phyloP scores from a whole-genome alignment of 2,888 invertebrate species.

The Microchrysa polita region DNA sequence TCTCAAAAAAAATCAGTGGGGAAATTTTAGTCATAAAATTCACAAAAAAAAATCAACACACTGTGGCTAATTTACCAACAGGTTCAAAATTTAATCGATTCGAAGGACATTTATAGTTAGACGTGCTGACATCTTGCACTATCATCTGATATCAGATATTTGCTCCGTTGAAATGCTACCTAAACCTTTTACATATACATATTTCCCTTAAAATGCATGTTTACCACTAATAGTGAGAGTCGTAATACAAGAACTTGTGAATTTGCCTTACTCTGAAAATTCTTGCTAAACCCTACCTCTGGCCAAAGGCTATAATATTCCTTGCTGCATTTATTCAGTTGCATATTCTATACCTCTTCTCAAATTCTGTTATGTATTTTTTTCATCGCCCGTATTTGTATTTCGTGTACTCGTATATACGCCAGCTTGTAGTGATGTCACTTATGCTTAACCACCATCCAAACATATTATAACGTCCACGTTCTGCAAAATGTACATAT shows the following conservation, averaged over 20 bases:
- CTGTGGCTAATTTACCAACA: too few species aligned
- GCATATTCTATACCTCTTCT: too few species aligned
- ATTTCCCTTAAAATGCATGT: slow-evolving; percentile 24
- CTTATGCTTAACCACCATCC: background rate
- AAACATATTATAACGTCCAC: background rate
- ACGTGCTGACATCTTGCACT: too few species aligned
- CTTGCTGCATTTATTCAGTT: background rate
- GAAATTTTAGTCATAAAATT: too few species aligned
- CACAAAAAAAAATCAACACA: too few species aligned
- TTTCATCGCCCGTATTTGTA: slow-evolving; percentile 23
- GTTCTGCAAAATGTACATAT: too few species aligned
- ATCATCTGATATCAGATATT: too few species aligned
- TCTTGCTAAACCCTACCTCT: slow-evolving; percentile 6
- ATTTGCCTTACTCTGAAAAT: slow-evolving; percentile 19
- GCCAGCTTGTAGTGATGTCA: slow-evolving; percentile 1
- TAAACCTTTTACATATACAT: slow-evolving; percentile 10
- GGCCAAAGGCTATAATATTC: slow-evolving; percentile 17
- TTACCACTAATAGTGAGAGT: slow-evolving; percentile 15
- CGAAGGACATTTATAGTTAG: too few species aligned
- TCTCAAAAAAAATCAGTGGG: too few species aligned
- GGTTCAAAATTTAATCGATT: too few species aligned
- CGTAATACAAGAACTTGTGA: slow-evolving; percentile 13
- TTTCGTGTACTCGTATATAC: slow-evolving; percentile 3
- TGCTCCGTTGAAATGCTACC: slow-evolving; percentile 14
- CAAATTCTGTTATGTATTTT: too few species aligned